phyloP scores from a whole-genome alignment of 2,888 invertebrate species.

The Stenodera caucasica region DNA sequence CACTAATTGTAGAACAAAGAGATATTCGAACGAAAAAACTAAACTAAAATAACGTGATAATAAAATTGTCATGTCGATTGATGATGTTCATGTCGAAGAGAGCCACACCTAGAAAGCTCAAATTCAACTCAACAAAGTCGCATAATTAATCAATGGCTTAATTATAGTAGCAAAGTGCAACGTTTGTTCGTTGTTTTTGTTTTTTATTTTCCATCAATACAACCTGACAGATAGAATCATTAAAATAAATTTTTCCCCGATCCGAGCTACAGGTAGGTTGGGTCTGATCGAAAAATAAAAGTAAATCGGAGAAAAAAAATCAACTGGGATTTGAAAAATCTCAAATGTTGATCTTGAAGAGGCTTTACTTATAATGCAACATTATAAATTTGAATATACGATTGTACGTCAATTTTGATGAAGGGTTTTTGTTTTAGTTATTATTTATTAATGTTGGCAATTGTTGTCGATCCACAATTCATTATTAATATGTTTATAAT shows the following conservation, averaged over 20 bases:
- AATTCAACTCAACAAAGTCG: conserved; percentile 4
- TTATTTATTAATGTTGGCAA: conserved; percentile 2
- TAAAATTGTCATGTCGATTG: conserved; percentile 4
- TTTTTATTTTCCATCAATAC: neutral
- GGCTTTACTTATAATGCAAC: neutral
- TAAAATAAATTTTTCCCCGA: neutral
- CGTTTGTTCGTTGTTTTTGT: neutral
- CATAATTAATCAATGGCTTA: conserved; percentile 4
- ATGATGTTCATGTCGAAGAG: neutral
- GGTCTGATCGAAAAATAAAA: neutral
- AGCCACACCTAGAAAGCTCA: conserved; percentile 6
- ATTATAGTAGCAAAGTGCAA: conserved; percentile 6
- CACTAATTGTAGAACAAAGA: neutral
- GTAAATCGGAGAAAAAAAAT: neutral
- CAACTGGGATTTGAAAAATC: neutral
- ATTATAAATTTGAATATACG: neutral
- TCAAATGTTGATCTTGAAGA: neutral
- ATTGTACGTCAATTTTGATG: neutral
- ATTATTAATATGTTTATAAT: conserved; percentile 35
- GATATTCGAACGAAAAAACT: neutral
- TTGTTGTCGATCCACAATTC: conserved; percentile 11
- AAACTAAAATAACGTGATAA: neutral
- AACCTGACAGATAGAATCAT: neutral
- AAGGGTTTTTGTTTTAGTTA: neutral
- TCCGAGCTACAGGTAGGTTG: neutral